phyloP scores from a whole-genome alignment of 2,797 vertebrate genomes.

The Chloroceryle inda region DNA sequence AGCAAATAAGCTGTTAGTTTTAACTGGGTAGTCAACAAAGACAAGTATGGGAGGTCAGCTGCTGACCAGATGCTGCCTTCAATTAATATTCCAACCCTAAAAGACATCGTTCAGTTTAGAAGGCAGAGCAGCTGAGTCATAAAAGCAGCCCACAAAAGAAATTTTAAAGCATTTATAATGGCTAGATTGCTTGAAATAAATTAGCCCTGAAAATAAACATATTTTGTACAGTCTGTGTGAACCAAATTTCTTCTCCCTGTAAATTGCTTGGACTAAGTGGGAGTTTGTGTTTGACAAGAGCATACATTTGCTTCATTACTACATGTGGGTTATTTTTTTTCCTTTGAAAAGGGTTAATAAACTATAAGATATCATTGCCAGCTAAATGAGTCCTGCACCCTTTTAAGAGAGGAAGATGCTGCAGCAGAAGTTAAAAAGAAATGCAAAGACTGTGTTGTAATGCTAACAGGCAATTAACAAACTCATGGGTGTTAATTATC shows the following conservation, averaged over 20 bases:
- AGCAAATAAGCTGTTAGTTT: constrained; percentile 69
- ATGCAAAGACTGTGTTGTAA: constrained; percentile 84
- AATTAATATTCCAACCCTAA: constrained; percentile 84
- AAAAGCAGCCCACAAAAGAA: constrained; percentile 79
- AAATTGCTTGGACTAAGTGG: constrained; percentile 69
- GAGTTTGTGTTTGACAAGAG: constrained; percentile 70
- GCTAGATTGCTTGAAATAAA: constrained; percentile 80
- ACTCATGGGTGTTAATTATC: constrained; percentile 92
- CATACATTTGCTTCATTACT: constrained; percentile 70
- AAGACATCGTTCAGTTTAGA: constrained; percentile 79
- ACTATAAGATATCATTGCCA: constrained; percentile 73
- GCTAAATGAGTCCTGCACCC: constrained; percentile 71
- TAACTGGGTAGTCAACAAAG: constrained; percentile 75
- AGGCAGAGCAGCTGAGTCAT: constrained; percentile 81
- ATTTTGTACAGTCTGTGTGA: constrained; percentile 76
- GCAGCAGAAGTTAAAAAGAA: constrained; percentile 82
- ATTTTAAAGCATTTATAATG: constrained; percentile 76
- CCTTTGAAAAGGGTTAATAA: constrained; percentile 80
- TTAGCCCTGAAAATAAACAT: constrained; percentile 80
- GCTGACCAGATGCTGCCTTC: constrained; percentile 87
- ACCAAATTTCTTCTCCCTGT: constrained; percentile 74
- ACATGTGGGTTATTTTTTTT: background rate
- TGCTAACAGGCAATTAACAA: constrained; percentile 91
- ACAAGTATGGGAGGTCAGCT: constrained; percentile 80
- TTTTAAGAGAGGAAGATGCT: constrained; percentile 76